A percentile compares a stretch with the other conserved stretches of the same genome.
Evolutionary conservation across 2,113 vertebrate species (phyloP).

Genomic region (Odobenus rosmarus): DNA sequence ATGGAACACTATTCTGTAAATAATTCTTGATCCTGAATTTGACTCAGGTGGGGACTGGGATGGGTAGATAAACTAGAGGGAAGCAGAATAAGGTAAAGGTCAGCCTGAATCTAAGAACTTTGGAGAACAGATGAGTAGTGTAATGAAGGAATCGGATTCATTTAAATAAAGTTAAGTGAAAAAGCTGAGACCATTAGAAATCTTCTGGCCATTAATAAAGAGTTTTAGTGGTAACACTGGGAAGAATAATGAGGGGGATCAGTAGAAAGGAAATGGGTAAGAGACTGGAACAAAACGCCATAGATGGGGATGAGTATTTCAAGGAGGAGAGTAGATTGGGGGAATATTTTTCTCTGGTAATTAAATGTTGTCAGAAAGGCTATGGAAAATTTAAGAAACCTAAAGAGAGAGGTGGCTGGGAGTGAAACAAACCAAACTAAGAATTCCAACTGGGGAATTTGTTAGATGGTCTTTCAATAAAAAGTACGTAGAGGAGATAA

Average conservation of each 20-base stretch:
- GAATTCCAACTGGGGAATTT: not conserved
- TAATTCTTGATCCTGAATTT: not conserved
- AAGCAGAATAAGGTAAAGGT: not conserved
- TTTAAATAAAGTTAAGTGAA: not conserved
- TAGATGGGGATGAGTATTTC: not conserved
- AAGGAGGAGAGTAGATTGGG: not conserved
- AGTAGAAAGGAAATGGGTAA: not conserved
- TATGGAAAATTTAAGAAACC: not conserved
- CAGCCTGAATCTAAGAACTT: not conserved
- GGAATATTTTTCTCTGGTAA: not conserved
- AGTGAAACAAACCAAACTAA: not conserved
- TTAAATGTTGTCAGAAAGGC: not conserved
- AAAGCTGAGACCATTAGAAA: not conserved
- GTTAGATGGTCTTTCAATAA: not conserved
- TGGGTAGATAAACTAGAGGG: not conserved
- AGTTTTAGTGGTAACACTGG: not conserved
- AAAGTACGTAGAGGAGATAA: not conserved
- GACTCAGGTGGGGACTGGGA: not conserved
- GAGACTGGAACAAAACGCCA: not conserved
- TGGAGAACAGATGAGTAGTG: not conserved
- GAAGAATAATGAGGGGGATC: not conserved
- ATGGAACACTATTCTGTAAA: not conserved
- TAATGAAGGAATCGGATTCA: not conserved
- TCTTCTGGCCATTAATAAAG: not conserved
- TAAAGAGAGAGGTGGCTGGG: not conserved